phyloP scores from a whole-genome alignment of 1,140 invertebrate genomes.

The Gryon sp. region DNA sequence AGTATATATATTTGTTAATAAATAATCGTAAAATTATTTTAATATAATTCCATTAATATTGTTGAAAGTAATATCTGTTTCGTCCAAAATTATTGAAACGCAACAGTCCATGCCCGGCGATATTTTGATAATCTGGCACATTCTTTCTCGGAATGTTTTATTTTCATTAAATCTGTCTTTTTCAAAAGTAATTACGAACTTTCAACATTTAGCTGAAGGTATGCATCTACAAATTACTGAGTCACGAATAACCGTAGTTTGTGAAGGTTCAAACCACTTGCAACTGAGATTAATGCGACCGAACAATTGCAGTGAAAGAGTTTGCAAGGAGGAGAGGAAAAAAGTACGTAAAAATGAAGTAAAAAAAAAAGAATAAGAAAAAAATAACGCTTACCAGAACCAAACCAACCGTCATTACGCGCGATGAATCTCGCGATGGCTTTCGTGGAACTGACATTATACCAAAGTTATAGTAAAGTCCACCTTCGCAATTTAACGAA shows the following conservation, averaged over 20 bases:
- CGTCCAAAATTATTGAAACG: slow-evolving; percentile 25
- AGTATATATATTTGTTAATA: no score
- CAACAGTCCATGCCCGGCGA: slow-evolving; percentile 45
- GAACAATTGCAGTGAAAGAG: slow-evolving; percentile 62
- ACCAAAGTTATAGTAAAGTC: slow-evolving; percentile 54
- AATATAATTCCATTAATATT: no score
- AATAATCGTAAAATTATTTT: no score
- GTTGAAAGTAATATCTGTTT: neutral
- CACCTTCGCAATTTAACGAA: slow-evolving; percentile 57
- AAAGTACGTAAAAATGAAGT: slow-evolving; percentile 60
- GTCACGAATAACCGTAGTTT: slow-evolving; percentile 64
- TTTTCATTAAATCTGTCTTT: slow-evolving; percentile 62
- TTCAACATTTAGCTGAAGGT: slow-evolving; percentile 64
- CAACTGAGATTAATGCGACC: slow-evolving; percentile 64
- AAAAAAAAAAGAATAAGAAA: no score
- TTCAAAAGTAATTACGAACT: slow-evolving; percentile 61
- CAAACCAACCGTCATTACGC: slow-evolving; percentile 67
- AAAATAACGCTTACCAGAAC: slow-evolving; percentile 62
- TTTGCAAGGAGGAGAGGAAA: slow-evolving; percentile 48
- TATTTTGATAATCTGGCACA: slow-evolving; percentile 48
- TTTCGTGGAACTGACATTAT: slow-evolving; percentile 66
- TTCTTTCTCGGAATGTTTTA: slow-evolving; percentile 59
- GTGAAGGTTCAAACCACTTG: slow-evolving; percentile 61
- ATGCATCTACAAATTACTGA: slow-evolving; percentile 61
- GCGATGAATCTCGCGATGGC: slow-evolving; percentile 65